These are phyloP conservation scores for Carabus problematicus DNA, from an alignment of 2,888 invertebrate species.

Conservation along the genomic window DNA sequence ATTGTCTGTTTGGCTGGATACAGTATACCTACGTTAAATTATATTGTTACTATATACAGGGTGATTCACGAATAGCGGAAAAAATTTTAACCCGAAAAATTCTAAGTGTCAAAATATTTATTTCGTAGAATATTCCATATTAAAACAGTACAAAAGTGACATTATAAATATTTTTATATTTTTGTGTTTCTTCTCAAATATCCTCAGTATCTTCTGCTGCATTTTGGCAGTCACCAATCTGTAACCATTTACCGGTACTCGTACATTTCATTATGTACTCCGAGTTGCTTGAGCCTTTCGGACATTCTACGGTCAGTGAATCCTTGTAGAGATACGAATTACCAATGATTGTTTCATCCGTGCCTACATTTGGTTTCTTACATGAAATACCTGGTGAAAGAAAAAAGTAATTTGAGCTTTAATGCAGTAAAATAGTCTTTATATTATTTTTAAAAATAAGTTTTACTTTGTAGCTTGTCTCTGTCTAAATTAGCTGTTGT, in stretches of 20 bases:
- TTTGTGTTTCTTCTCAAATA: too few relatives aligned
- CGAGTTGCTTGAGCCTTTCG: conserved; percentile 44
- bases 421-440: too few relatives aligned
- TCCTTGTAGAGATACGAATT: conserved; percentile 62
- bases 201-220: not conserved
- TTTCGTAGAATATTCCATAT: not conserved
- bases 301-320: conserved; percentile 58
- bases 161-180: not conserved
- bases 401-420: conserved; percentile 13
- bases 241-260: conserved; percentile 54
- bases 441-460: too few relatives aligned
- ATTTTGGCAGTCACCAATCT: conserved; percentile 42
- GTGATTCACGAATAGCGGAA: too few relatives aligned
- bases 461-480: too few relatives aligned
- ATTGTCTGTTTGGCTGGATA: too few relatives aligned
- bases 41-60: too few relatives aligned
- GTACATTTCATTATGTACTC: conserved; percentile 51
- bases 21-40: too few relatives aligned
- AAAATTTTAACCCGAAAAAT: too few relatives aligned
- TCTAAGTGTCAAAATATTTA: not conserved
- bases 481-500: not conserved
- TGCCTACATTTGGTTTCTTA: conserved; percentile 59
- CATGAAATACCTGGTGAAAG: conserved; percentile 60
- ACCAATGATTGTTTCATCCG: conserved; percentile 58
- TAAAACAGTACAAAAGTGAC: conserved; percentile 3